Base-by-base conservation (phyloP, 37 sponge, comb jelly and placozoan genomes). In the Agelas oroides region DNA sequence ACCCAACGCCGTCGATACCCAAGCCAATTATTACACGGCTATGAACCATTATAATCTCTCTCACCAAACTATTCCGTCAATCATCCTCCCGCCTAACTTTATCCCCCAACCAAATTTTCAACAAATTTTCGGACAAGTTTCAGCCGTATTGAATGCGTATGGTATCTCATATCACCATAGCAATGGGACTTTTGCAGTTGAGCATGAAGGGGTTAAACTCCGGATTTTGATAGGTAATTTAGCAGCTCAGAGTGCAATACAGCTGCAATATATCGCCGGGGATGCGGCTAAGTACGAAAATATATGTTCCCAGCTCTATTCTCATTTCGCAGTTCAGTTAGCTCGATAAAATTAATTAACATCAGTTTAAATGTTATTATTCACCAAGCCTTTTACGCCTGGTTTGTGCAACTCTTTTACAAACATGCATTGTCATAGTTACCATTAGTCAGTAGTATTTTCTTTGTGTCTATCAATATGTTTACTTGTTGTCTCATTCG, bases 261-360 rank as follows among this genome's bases (percentile, higher is more conserved):
- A 93, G 57, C 46, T 85, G 68, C 89, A 88, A 70, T 87, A 85
- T 55, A 33, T 93, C 0, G 70, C 71, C 53, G 89, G 89, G 19
- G 89, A 89, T 40, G 20, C 89, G 8, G 5, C 63, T n/a, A 78
- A 76, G n/a, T 89, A 83, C 59, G 73, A 89, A 54, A 76, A 62
- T 69, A 75, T 93, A 25, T 82, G 86, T 76, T 27, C 86, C 30
- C 56, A 88, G 31, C 73, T 93, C n/a, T 69, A 25, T 3, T 31
- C 33, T 52, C 46, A 46, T 3, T 46, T 46, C 3, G 46, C 46
- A 8, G 8, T 46, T 3, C 46, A 46, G 46, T 46, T 46, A 46
- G 46, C 46, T 3, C 46, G 8, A 8, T 46, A 46, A 46, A 8
- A 46, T 46, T 46, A 3, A n/a, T n/a, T n/a, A n/a, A n/a, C 8